These are phyloP conservation scores for Daboia siamensis DNA, from an alignment of 2,113 vertebrate species.

Conservation along the genomic window DNA sequence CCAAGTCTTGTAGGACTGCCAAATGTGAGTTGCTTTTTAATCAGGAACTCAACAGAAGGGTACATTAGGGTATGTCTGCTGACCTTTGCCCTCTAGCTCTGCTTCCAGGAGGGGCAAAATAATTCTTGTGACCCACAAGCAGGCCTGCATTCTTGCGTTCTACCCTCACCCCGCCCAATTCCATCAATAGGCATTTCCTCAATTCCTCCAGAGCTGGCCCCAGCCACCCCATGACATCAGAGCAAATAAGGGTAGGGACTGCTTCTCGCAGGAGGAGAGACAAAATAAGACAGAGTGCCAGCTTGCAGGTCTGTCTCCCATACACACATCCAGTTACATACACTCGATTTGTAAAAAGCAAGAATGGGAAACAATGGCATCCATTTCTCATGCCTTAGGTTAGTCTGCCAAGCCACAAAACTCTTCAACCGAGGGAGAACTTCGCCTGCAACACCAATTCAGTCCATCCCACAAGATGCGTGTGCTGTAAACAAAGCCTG, in stretches of 20 bases:
- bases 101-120: background rate
- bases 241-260: conserved; percentile 15
- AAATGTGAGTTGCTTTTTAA: conserved; percentile 21
- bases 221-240: conserved; percentile 14
- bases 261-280: background rate
- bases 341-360: background rate
- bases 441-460: background rate
- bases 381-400: background rate
- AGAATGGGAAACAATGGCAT: background rate
- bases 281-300: background rate
- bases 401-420: background rate
- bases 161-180: background rate
- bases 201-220: background rate
- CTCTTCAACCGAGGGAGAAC: background rate
- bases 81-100: background rate
- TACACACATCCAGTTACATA: background rate
- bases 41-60: conserved; percentile 3
- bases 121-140: background rate
- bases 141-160: background rate
- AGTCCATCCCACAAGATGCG: background rate
- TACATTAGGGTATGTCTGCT: background rate
- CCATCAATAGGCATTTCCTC: conserved; percentile 2
- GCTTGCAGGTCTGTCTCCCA: background rate
- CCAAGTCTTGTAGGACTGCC: background rate
- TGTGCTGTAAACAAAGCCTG: background rate